A percentile compares a stretch with the other conserved stretches of the same genome.
Evolutionary conservation across 2,113 vertebrate genomes (phyloP).

Genomic region (Stegastes partitus): DNA sequence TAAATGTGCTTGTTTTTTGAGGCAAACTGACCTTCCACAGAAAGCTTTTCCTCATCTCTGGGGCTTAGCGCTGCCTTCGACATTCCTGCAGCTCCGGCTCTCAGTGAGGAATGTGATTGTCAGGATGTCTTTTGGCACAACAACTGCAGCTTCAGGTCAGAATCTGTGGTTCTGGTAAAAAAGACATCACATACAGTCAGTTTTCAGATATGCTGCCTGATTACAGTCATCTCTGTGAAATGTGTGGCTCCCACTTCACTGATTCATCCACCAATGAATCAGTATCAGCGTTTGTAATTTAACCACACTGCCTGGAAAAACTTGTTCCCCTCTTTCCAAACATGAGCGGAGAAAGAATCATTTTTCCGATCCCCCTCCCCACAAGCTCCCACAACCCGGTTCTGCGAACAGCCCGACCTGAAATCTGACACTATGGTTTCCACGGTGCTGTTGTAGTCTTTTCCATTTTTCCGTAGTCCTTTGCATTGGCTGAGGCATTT

Average conservation of each 20-base stretch:
- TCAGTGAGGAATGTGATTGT: constrained; percentile 64
- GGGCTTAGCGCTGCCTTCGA: constrained; percentile 67
- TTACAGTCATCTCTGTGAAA: constrained; percentile 16
- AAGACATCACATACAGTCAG: neutral
- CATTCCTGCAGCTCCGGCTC: constrained; percentile 69
- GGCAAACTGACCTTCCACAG: constrained; percentile 18
- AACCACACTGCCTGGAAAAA: constrained; percentile 23
- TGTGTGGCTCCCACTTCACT: constrained; percentile 11
- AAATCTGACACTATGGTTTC: constrained; percentile 66
- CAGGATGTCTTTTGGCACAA: constrained; percentile 37
- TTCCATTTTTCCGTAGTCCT: constrained; percentile 48
- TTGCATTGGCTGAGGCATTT: constrained; percentile 42
- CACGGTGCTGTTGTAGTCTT: constrained; percentile 38
- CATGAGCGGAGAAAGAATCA: constrained; percentile 32
- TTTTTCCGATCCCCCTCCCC: constrained; percentile 42
- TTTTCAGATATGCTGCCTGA: constrained; percentile 23
- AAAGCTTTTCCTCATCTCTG: constrained; percentile 43
- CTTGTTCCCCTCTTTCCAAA: constrained; percentile 37
- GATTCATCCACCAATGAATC: constrained; percentile 21
- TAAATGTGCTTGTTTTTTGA: neutral
- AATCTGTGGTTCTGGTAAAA: constrained; percentile 13
- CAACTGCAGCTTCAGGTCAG: constrained; percentile 15
- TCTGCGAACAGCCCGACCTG: constrained; percentile 33
- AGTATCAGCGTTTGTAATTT: constrained; percentile 22
- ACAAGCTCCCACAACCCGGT: constrained; percentile 14